Evolutionary conservation across 2,113 vertebrate genomes (phyloP), one percentile per base, ranked within the genome.

Genomic region (Spea bombifrons): DNA sequence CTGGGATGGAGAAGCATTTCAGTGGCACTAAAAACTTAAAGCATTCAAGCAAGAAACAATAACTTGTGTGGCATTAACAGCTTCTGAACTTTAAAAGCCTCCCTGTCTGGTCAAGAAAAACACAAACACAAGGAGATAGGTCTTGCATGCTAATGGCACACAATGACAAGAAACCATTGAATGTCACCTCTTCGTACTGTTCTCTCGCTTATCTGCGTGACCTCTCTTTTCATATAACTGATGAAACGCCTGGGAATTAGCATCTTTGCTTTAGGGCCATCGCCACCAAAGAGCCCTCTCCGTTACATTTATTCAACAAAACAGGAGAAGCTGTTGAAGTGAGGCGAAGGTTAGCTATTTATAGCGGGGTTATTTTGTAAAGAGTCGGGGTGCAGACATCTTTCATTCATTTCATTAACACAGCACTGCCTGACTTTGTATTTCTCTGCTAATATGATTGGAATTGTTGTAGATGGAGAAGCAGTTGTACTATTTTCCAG

Each of bases 81-180:
- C 78, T 84, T 80, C 71, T 5, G 47, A 61, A 81, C 71, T 80
- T 83, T 0, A 3, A 86, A 85, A 81, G 82, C 78, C 87, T 84
- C 85, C 86, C 83, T 85, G 76, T 72, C 87, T 85, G 87, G 88
- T 87, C 88, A 89, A 84, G 83, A 84, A 84, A 59, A 85, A 80
- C 83, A 63, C 81, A 84, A 83, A 85, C 86, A 81, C 80, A 57
- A 70, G 66, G 84, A 86, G 85, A 88, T 53, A 81, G 85, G 75
- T 84, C 82, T 84, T 52, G 88, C 86, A 88, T 87, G 85, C 85
- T 90, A 86, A 91, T 89, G 83, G 84, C 82, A 80, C 81, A 72
- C 67, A 16, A 82, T 83, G 88, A 90, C 90, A 92, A 90, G 88
- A 86, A 89, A 86, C 88, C 86, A 73, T 0, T 86, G 83, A 88